phyloP scores from a whole-genome alignment of 2,888 invertebrate genomes.

The Alentia gelatinosa region DNA sequence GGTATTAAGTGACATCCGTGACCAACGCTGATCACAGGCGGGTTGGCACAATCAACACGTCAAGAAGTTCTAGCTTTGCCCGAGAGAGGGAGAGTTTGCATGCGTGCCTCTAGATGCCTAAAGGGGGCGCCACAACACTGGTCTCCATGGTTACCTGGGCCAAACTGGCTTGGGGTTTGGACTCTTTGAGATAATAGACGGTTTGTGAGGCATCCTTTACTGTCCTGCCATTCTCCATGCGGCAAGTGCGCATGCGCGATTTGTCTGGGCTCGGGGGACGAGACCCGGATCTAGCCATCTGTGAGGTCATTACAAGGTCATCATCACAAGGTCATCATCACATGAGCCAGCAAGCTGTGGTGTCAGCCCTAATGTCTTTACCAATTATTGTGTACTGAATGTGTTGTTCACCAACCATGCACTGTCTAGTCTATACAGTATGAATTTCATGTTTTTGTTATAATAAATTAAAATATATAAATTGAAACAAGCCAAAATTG shows the following conservation, averaged over 20 bases:
- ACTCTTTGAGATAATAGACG: slow-evolving; percentile 47
- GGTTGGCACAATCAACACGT: neutral
- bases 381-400: too few species aligned
- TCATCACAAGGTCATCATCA: too few species aligned
- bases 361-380: too few species aligned
- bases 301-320: neutral
- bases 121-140: neutral
- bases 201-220: slow-evolving; percentile 17
- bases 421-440: too few species aligned
- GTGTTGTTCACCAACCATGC: too few species aligned
- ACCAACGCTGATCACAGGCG: neutral
- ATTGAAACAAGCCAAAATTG: too few species aligned
- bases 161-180: slow-evolving; percentile 46
- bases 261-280: neutral
- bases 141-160: slow-evolving; percentile 13
- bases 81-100: neutral
- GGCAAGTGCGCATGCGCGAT: neutral
- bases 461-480: too few species aligned
- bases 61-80: neutral
- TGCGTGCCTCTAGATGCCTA: neutral
- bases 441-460: too few species aligned
- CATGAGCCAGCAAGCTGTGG: too few species aligned
- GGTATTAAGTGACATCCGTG: neutral
- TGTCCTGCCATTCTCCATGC: slow-evolving; percentile 38
- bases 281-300: neutral